Evolutionary conservation across 2,797 vertebrate species (phyloP).

Genomic region (Hybognathus amarus): DNA sequence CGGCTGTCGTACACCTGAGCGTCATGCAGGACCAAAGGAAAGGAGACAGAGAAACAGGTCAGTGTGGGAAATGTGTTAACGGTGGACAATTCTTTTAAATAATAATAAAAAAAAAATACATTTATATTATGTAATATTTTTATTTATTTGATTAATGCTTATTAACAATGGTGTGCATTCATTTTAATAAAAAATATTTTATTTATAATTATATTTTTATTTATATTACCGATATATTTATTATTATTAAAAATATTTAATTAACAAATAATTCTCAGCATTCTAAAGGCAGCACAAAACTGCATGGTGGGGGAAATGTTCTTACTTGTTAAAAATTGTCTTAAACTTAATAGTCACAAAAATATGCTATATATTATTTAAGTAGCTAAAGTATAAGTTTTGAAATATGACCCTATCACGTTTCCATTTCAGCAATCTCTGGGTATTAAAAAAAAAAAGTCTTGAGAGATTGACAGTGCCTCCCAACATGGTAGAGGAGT

Average conservation of each 20-base stretch:
- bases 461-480: background rate
- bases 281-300: background rate
- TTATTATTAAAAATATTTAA: background rate
- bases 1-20: conserved; percentile 13
- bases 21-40: conserved; percentile 55
- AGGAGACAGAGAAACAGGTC: conserved; percentile 47
- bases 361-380: background rate
- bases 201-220: background rate
- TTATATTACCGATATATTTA: background rate
- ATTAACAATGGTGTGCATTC: background rate
- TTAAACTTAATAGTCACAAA: background rate
- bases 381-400: background rate
- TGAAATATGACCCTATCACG: background rate
- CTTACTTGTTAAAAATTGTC: no score
- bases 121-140: background rate
- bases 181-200: background rate
- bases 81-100: background rate
- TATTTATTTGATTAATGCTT: background rate
- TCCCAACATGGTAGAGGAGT: background rate
- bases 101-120: background rate
- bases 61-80: conserved; percentile 19
- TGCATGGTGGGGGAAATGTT: no score
- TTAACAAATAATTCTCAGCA: no score
- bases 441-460: background rate
- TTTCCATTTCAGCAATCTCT: background rate